Evolutionary conservation across 2,797 vertebrate species (phyloP).

Genomic region (Pempheris klunzingeri): DNA sequence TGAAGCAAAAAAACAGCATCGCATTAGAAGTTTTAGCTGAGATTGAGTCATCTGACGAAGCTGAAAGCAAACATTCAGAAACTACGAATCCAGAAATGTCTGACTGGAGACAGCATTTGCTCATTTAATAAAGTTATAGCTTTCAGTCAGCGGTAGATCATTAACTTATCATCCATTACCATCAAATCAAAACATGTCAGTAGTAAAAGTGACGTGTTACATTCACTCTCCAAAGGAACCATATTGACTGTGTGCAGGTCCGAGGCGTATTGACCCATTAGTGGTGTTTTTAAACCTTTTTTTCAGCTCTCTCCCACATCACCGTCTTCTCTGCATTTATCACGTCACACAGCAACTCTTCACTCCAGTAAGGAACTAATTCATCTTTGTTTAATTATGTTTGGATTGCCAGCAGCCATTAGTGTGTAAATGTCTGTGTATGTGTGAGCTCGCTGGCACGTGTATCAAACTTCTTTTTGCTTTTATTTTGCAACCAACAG

Average conservation of each 20-base stretch:
- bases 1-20: constrained; percentile 32
- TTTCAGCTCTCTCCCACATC: background rate
- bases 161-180: background rate
- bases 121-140: background rate
- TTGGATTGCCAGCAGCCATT: constrained; percentile 16
- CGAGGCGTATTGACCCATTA: background rate
- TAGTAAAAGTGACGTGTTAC: background rate
- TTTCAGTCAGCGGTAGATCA: background rate
- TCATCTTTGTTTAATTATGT: constrained; percentile 46
- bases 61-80: constrained; percentile 26
- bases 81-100: constrained; percentile 1
- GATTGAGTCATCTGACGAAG: constrained; percentile 15
- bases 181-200: background rate
- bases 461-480: background rate
- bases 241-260: constrained; percentile 1
- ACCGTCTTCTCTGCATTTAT: constrained; percentile 14
- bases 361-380: constrained; percentile 31
- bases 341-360: constrained; percentile 12
- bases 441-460: background rate
- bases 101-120: background rate
- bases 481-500: constrained; percentile 3
- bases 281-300: background rate
- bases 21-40: background rate
- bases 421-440: constrained; percentile 25
- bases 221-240: background rate